Evolutionary conservation across 1,140 invertebrate species (phyloP).

Genomic region (Bombus superbus): DNA sequence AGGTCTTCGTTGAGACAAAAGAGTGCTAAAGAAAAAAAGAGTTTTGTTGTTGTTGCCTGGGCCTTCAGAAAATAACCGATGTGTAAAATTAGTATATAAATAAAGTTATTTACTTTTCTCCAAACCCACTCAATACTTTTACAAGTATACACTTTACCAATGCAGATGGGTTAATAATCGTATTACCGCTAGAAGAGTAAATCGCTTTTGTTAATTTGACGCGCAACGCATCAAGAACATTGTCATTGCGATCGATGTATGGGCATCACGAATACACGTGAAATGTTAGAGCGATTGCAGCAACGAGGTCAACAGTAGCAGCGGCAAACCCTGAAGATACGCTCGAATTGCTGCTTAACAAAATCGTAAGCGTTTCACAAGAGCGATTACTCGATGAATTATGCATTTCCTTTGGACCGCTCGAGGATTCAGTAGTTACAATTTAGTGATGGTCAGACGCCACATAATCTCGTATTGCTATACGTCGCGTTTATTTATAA

Average conservation of each 20-base stretch:
- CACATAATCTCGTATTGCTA: too few relatives aligned
- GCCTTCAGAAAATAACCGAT: too few relatives aligned
- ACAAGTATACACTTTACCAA: not conserved
- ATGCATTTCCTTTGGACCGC: not conserved
- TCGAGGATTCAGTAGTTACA: not conserved
- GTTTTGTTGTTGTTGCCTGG: too few relatives aligned
- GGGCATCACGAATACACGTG: not conserved
- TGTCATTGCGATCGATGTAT: not conserved
- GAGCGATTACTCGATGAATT: not conserved
- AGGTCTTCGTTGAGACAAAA: too few relatives aligned
- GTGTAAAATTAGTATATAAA: too few relatives aligned
- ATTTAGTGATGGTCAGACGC: not conserved
- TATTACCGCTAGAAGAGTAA: not conserved
- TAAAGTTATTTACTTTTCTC: too few relatives aligned
- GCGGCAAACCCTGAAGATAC: not conserved
- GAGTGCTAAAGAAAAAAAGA: too few relatives aligned
- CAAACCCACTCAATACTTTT: too few relatives aligned
- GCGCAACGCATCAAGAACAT: not conserved
- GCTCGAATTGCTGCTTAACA: not conserved
- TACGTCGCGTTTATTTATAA: too few relatives aligned
- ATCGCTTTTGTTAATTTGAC: not conserved
- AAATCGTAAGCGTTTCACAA: slow-evolving; percentile 4
- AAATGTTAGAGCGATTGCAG: not conserved
- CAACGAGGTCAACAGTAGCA: not conserved
- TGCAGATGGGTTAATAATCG: not conserved